Evolutionary conservation across 2,888 invertebrate genomes (phyloP).

Genomic region (Myopa testacea): DNA sequence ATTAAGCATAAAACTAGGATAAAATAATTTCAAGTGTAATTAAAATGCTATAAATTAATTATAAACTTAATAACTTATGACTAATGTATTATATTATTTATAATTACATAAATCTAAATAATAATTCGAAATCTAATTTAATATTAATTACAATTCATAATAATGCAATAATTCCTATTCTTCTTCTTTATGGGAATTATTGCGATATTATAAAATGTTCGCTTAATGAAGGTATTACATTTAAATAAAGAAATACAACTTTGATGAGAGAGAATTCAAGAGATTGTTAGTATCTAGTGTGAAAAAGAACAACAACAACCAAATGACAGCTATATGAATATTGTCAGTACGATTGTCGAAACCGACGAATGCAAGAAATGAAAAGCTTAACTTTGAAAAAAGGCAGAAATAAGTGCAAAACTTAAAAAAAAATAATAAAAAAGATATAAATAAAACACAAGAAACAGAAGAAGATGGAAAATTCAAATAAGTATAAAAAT

Average conservation of each 20-base stretch:
- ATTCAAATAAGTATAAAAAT: not conserved
- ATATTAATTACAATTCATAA: not conserved
- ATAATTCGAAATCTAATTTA: not conserved
- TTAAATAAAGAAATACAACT: not conserved
- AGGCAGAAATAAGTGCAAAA: not conserved
- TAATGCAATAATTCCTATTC: not conserved
- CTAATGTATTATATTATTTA: too few species aligned
- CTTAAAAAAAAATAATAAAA: not conserved
- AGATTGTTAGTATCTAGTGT: constrained; percentile 38
- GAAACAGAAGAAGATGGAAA: not conserved
- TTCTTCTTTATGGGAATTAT: not conserved
- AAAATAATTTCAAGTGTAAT: not conserved
- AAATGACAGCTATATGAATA: not conserved
- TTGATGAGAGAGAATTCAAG: constrained; percentile 42
- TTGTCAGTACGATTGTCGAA: constrained; percentile 24
- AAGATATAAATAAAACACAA: not conserved
- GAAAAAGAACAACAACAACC: constrained; percentile 17
- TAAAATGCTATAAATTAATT: too few species aligned
- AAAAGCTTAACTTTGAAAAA: not conserved
- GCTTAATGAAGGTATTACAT: not conserved
- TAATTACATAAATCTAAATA: not conserved
- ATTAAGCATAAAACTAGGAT: not conserved
- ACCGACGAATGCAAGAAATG: constrained; percentile 33
- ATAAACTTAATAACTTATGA: too few species aligned
- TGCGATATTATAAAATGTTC: not conserved